Percentiles rank a stretch among this genome's conserved stretches.
These are phyloP conservation scores for Escarpia spicata DNA, from an alignment of 2,888 invertebrate species.

Conservation along the genomic window DNA sequence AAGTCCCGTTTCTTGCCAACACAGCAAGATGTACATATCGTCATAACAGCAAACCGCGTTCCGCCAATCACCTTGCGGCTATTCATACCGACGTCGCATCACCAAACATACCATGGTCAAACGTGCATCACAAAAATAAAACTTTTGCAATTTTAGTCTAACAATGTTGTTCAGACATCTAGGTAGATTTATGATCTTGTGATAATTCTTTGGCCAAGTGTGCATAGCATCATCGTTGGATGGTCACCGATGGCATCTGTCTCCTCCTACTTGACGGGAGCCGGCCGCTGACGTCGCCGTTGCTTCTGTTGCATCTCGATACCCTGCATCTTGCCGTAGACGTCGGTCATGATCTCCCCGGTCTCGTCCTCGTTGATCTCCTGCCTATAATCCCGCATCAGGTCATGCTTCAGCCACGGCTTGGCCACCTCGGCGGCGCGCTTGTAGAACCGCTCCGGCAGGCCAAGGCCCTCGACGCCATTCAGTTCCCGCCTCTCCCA, in stretches of 20 bases:
- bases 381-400: slow-evolving; percentile 91
- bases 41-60: neutral
- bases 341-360: slow-evolving; percentile 83
- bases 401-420: slow-evolving; percentile 86
- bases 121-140: too few species aligned
- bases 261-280: neutral
- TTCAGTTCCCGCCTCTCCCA: slow-evolving; percentile 73
- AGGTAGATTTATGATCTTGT: neutral
- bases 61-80: neutral
- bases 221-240: neutral
- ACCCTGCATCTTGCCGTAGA: slow-evolving; percentile 61
- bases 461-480: slow-evolving; percentile 51
- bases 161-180: neutral
- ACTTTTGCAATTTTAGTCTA: neutral
- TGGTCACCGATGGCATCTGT: neutral
- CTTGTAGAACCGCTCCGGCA: slow-evolving; percentile 46
- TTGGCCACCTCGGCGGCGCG: slow-evolving; percentile 71
- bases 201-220: neutral
- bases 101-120: too few species aligned
- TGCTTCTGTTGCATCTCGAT: slow-evolving; percentile 65
- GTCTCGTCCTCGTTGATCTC: slow-evolving; percentile 89
- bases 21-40: neutral
- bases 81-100: too few species aligned
- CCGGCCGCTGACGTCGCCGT: neutral
- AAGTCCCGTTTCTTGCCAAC: neutral